Conservation (phyloP, 2,113 vertebrate genomes). For the Acrocephalus kingi region DNA sequence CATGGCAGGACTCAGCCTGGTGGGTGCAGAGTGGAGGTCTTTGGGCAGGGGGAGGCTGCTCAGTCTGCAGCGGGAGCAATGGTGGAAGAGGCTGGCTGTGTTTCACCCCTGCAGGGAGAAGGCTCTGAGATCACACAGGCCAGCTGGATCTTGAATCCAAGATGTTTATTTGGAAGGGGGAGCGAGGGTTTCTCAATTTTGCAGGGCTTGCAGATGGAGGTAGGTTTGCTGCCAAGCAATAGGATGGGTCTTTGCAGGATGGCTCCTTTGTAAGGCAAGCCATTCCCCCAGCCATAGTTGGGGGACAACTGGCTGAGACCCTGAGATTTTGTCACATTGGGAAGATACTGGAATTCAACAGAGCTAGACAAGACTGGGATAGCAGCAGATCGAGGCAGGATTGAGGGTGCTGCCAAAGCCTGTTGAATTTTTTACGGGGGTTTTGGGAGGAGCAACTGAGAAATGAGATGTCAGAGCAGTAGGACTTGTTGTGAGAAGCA, state of each 20-base stretch:
- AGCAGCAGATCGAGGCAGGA: neutral
- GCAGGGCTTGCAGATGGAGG: constrained; percentile 39
- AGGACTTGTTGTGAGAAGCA: neutral
- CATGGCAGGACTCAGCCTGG: neutral
- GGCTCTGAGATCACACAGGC: constrained; percentile 52
- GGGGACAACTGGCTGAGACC: neutral
- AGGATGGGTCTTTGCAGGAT: neutral
- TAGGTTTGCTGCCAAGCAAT: neutral
- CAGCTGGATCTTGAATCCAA: constrained; percentile 49
- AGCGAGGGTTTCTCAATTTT: constrained; percentile 41
- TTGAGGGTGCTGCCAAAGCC: neutral
- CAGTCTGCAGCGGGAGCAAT: neutral
- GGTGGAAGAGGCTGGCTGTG: constrained; percentile 39
- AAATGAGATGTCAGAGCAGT: neutral
- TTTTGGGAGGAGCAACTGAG: neutral
- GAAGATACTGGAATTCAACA: neutral
- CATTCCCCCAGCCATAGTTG: neutral
- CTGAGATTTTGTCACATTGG: neutral
- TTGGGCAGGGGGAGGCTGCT: neutral
- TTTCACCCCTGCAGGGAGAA: constrained; percentile 48
- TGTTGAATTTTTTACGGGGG: neutral
- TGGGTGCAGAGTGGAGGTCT: neutral
- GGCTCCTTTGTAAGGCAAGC: neutral
- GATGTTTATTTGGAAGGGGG: constrained; percentile 49
- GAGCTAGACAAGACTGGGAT: neutral